Base-by-base conservation (phyloP, 2,797 vertebrate genomes). In the Miichthys miiuy region DNA sequence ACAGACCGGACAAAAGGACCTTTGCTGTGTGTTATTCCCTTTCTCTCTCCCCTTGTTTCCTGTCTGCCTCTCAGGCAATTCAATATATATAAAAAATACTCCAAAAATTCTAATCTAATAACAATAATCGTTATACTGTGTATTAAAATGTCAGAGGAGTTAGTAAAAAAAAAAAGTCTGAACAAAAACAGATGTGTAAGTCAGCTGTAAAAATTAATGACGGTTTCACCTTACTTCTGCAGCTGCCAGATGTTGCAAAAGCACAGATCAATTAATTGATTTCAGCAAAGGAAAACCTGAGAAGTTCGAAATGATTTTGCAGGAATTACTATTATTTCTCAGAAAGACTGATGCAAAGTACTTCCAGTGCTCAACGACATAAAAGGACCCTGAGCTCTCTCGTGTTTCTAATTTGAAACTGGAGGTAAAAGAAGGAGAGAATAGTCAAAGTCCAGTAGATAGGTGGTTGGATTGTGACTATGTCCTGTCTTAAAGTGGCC, bases 391-490 rank as follows among this genome's bases (percentile, higher is more conserved):
- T 14, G 10, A 42, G 20, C 21, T 34, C 50, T 62, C 20, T 87
- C 50, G 57, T 63, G 63, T 77, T 75, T 79, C 58, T 87, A 46
- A 74, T 74, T 82, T 68, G 63, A 80, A 81, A 42, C 10, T 27
- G 1, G 6, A 60, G 44, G n/a, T 52, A 44, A 65, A 42, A 75
- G 9, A 60, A 6, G 38, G 54, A 66, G 47, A 60, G 72, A 72
- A 60, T 1, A 21, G 52, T 60, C 25, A 57, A 46, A 73, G 65
- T 41, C 61, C 16, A 79, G 75, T 21, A 57, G 57, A 66, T 38
- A 58, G 42, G 61, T 46, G 34, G 74, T 25, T 73, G 64, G 79
- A 72, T 61, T 64, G 41, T 58, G 68, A 70, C 23, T 51, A 30
- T 34, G 42, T 13, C 56, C 11, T 13, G 48, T 84, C 55, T 75